Conservation (phyloP, 2,113 vertebrate species). For the Menidia beryllina region DNA sequence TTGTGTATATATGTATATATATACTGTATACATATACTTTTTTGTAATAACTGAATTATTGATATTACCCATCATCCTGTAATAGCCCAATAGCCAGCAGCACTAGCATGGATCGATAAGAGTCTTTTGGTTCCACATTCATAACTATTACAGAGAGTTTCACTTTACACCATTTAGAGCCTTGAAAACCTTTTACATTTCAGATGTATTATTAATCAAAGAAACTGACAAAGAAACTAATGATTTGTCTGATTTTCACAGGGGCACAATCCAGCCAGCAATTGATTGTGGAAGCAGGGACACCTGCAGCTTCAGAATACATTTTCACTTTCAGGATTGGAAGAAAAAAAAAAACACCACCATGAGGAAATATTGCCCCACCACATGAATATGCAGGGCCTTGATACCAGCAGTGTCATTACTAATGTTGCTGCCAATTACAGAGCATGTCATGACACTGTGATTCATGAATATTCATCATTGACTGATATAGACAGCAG, state of each 20-base stretch:
- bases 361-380: constrained; percentile 81
- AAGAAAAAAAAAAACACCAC: constrained; percentile 56
- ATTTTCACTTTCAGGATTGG: constrained; percentile 78
- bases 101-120: constrained; percentile 18
- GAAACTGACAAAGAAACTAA: constrained; percentile 76
- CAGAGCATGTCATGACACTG: constrained; percentile 86
- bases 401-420: constrained; percentile 85
- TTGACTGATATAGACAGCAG: constrained; percentile 83
- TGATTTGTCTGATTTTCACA: constrained; percentile 79
- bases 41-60: constrained; percentile 30
- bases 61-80: constrained; percentile 21
- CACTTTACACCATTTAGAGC: constrained; percentile 54
- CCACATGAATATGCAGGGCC: constrained; percentile 86
- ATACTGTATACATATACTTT: no score
- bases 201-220: constrained; percentile 75
- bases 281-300: constrained; percentile 83
- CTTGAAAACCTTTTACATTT: constrained; percentile 64
- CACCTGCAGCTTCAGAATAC: constrained; percentile 85
- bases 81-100: constrained; percentile 32
- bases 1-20: no score
- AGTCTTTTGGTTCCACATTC: constrained; percentile 40
- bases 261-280: constrained; percentile 77
- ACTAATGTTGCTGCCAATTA: constrained; percentile 89
- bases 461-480: constrained; percentile 87
- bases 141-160: constrained; percentile 59